Percentiles rank a stretch among this genome's conserved stretches.
phyloP scores from a whole-genome alignment of 2,888 invertebrate species.

The Amiota minor region DNA sequence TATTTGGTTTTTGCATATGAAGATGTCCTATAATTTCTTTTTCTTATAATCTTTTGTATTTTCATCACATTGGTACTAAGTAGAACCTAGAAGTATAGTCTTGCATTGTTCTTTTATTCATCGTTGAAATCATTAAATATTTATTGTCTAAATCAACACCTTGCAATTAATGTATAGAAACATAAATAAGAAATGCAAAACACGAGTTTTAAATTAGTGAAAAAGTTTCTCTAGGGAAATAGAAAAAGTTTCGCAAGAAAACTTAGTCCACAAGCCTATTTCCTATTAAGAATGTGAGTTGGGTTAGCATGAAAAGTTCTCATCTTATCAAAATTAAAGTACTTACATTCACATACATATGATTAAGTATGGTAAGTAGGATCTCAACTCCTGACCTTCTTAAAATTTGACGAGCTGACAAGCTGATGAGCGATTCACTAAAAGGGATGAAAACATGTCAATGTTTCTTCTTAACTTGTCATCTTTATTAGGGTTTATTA shows the following conservation, averaged over 20 bases:
- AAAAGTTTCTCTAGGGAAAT: slow-evolving; percentile 44
- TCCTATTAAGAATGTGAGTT: too few species aligned
- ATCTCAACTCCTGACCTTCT: too few species aligned
- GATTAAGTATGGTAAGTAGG: background rate
- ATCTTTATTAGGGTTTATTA: too few species aligned
- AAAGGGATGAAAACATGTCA: too few species aligned
- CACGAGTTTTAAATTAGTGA: slow-evolving; percentile 61
- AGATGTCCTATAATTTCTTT: background rate
- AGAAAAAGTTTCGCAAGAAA: too few species aligned
- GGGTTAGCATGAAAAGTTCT: too few species aligned
- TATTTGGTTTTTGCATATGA: slow-evolving; percentile 11
- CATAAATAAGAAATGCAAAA: slow-evolving; percentile 22
- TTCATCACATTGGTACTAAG: too few species aligned
- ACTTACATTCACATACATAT: background rate
- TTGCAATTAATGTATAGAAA: slow-evolving; percentile 27
- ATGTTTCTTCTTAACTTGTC: too few species aligned
- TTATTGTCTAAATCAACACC: slow-evolving; percentile 19
- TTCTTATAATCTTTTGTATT: too few species aligned
- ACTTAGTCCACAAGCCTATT: too few species aligned
- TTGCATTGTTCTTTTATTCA: slow-evolving; percentile 3
- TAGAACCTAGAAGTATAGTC: background rate
- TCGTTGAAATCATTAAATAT: slow-evolving; percentile 7
- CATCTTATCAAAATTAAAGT: background rate
- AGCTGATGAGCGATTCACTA: too few species aligned
- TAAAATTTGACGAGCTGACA: too few species aligned